Evolutionary conservation across 2,113 vertebrate genomes (phyloP), one percentile per base, ranked within the genome.

Genomic region (Callorhinus ursinus): DNA sequence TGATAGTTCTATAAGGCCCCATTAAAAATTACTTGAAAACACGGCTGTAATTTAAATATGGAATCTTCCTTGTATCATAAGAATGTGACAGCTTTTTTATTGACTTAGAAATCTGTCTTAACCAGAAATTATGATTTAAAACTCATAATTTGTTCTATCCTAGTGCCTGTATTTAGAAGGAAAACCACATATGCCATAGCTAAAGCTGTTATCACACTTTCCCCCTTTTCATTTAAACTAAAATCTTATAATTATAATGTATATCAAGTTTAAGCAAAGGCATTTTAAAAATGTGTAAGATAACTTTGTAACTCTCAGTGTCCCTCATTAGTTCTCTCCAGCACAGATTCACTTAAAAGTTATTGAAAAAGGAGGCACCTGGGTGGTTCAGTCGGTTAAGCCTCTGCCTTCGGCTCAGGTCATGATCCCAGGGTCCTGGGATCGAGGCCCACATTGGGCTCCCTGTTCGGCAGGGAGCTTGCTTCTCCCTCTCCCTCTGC

Each of bases 41-140:
- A 65, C 1, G 76, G 79, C 19, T 28, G 49, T 86, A 46, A 81
- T 86, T 86, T 90, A 94, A 94, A 63, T 86, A 39, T 26, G 28
- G 67, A 88, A 6, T 82, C 87, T 95, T 93, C 84, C 26, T 74
- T 93, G 13, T 92, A 33, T 63, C 49, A 51, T 91, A 80, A 81
- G 55, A 86, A 84, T 85, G 18, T 87, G 86, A 89, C 2, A 12
- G 53, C 4, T 26, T 83, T 90, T 61, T 55, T 71, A 46, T 33
- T 90, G 76, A n/a, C 69, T 79, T 90, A 79, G 74, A 90, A 90
- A 61, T 92, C 84, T 92, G n/a, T 96, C 19, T 92, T 88, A 79
- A 63, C 22, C 76, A 93, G 89, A 96, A 90, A 65, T 33, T 16
- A 16, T 57, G 26, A 89, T 63, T 93, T 93, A 95, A 91, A 90